Evolutionary conservation across 2,888 invertebrate genomes (phyloP).

Genomic region (Rhamphomyia laevipes): DNA sequence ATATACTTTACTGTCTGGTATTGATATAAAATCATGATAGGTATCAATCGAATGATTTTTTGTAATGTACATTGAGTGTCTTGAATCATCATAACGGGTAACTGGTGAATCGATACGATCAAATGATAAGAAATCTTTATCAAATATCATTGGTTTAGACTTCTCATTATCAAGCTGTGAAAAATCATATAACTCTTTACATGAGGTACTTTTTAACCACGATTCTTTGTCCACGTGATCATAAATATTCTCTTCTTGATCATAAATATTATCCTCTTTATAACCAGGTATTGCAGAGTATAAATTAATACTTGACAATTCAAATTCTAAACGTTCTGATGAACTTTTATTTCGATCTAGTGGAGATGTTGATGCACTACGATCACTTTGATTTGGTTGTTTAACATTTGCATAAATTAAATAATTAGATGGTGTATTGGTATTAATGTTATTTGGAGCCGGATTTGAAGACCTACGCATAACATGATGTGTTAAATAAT

Average conservation of each 20-base stretch:
- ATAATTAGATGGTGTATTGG: slow-evolving; percentile 18
- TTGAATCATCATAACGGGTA: slow-evolving; percentile 58
- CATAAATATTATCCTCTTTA: slow-evolving; percentile 23
- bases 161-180: slow-evolving; percentile 49
- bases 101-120: slow-evolving; percentile 55
- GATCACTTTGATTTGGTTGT: slow-evolving; percentile 19
- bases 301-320: slow-evolving; percentile 45
- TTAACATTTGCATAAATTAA: slow-evolving; percentile 34
- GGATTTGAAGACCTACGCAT: neutral
- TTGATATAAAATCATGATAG: slow-evolving; percentile 48
- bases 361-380: slow-evolving; percentile 21
- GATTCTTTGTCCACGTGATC: slow-evolving; percentile 35
- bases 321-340: slow-evolving; percentile 43
- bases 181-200: slow-evolving; percentile 69
- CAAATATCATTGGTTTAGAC: slow-evolving; percentile 37
- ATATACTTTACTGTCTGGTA: slow-evolving; percentile 61
- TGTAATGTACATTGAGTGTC: slow-evolving; percentile 49
- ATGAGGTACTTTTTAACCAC: slow-evolving; percentile 72
- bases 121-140: slow-evolving; percentile 35
- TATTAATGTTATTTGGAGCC: slow-evolving; percentile 1
- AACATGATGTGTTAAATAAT: slow-evolving; percentile 32
- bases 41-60: slow-evolving; percentile 53
- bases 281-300: slow-evolving; percentile 39
- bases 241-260: slow-evolving; percentile 30
- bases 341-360: slow-evolving; percentile 26